Base-by-base conservation (phyloP, 2,888 invertebrate species). In the Saturnia pavonia region DNA sequence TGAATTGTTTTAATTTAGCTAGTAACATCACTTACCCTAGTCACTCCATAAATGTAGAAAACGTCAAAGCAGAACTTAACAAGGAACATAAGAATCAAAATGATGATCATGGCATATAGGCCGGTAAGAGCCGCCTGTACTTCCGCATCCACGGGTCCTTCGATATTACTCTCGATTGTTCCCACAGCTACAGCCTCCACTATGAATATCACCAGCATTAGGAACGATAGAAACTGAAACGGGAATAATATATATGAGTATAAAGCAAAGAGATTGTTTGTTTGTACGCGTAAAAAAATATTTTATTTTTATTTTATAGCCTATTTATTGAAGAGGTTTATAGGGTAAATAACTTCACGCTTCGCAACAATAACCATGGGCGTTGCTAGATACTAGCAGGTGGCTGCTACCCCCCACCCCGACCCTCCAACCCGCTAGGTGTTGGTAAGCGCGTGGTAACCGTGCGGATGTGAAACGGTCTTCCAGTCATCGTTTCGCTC, bases 51-150 rank as follows among this genome's bases (percentile, higher is more conserved):
- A 0, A 93, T 77, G 76, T 92, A 92, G 19, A 82, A 11, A 0
- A 90, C 22, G 70, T 93, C 93, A n/a, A 90, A 90, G 12, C 82
- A 66, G 74, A 93, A 88, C 77, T 92, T 92, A 34, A 82, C 81
- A 0, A 91, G 78, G 77, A 89, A 91, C 91, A 94, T 88, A 12
- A 92, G 69, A 0, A 86, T 83, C 8, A 93, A 79, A 14, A 92
- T 91, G 65, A 94, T 86, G 66, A 85, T 83, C 88, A 92, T 89
- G 25, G 83, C 92, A 71, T 89, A 91, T 0, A 89, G 74, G 0
- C 91, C 92, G 0, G 90, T 88, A 27, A 85, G 73, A 0, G 82
- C 85, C 0, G 92, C 93, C 66, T 88, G 65, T 65, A 40, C 9
- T 65, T 65, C 65, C 0, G 85, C 72, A 45, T 88, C 83, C 0